Evolutionary conservation across 2,888 invertebrate species (phyloP), one percentile per base, ranked within the genome.

Genomic region (Altica lythri): DNA sequence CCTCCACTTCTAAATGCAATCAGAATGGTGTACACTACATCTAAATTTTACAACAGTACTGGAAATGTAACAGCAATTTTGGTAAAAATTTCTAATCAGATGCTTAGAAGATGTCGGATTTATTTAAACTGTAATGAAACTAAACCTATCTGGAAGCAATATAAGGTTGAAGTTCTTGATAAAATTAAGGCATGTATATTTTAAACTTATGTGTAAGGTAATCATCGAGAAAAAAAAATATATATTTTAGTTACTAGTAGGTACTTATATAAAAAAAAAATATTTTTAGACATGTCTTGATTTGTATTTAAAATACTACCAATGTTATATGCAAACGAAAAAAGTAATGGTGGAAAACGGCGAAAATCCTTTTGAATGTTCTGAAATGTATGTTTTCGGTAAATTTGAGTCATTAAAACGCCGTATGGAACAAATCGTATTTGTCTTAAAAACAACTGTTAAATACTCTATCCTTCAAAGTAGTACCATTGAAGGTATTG

Each of bases 51-150:
- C 72, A 90, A 91, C 70, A 89, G 87, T 1, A 86, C 88, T 0
- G 88, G 88, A 64, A 86, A 89, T 68, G 86, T 90, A 66, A 89
- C 90, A 0, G 88, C 90, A 0, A 77, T 91, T 12, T 79, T 90
- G 63, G 88, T 90, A 8, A 89, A 94, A 83, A 88, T 93, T 30
- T 93, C 93, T 1, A 94, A 94, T 76, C 93, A 94, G 76, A 85
- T 94, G 77, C 88, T 94, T 13, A 85, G 89, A 48, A 85, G 86
- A 56, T 92, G 92, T 71, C 86, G 89, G 76, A 81, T 82, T 8
- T 92, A 88, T 75, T 78, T 95, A 55, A 90, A 88, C 0, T 84
- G 86, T 43, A 78, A 83, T 54, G 84, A 83, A 0, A 83, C 75
- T n/a, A 80, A 84, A 65, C 86, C 84, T 0, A 82, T 93, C 54